A percentile compares a stretch with the other conserved stretches of the same genome.
phyloP scores from a whole-genome alignment of 2,113 vertebrate species.

The Coptodon rendalli region DNA sequence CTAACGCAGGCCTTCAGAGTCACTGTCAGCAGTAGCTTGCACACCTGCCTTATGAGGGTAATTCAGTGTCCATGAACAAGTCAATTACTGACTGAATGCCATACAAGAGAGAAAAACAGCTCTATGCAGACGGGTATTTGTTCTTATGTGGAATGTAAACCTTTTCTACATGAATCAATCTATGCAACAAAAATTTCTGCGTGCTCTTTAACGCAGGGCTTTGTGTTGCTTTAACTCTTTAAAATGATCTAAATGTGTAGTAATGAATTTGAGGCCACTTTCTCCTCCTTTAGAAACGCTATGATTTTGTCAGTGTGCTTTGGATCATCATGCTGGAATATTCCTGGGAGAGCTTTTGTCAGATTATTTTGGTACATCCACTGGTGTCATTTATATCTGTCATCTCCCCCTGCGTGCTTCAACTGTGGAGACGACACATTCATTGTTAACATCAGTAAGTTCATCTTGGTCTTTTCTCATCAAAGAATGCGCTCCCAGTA shows the following conservation, averaged over 20 bases:
- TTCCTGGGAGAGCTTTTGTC: neutral
- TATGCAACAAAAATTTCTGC: neutral
- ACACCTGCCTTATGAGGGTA: neutral
- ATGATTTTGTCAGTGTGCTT: neutral
- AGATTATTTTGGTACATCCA: neutral
- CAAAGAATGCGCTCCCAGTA: neutral
- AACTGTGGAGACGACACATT: neutral
- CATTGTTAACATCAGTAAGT: neutral
- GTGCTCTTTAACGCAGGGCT: neutral
- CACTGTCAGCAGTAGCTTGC: neutral
- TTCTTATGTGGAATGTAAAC: accelerated
- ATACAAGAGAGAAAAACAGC: neutral
- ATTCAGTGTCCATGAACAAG: neutral
- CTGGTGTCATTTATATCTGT: neutral
- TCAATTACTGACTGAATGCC: neutral
- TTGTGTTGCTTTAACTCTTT: neutral
- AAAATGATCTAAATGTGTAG: neutral
- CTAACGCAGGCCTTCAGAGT: neutral
- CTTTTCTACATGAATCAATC: neutral
- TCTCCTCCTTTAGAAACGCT: neutral
- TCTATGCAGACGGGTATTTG: neutral
- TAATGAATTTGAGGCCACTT: neutral
- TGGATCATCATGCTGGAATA: neutral
- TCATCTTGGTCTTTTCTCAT: neutral
- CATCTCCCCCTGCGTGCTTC: neutral